Conservation (phyloP, 2,113 vertebrate genomes). For the Verasper variegatus region DNA sequence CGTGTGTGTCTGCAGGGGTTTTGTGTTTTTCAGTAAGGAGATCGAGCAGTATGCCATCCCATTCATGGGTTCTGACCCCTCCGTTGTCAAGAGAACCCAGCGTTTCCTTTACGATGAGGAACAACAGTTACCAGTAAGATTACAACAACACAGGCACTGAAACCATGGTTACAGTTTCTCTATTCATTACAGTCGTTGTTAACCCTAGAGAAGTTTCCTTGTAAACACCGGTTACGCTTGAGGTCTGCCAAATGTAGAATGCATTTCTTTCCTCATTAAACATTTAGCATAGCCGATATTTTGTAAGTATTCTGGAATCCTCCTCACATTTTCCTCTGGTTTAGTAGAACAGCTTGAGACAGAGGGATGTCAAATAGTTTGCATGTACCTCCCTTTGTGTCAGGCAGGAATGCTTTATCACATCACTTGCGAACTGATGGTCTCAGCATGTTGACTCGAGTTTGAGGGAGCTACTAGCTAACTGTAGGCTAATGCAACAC, state of each 20-base stretch:
- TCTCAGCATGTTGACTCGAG: too few relatives aligned
- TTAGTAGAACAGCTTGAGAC: too few relatives aligned
- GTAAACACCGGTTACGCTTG: background rate
- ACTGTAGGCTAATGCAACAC: too few relatives aligned
- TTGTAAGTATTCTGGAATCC: too few relatives aligned
- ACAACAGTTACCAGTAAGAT: slow-evolving; percentile 85
- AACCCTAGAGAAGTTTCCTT: background rate
- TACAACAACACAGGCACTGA: background rate
- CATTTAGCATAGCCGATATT: background rate
- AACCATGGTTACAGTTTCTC: background rate
- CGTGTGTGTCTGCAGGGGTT: slow-evolving; percentile 76
- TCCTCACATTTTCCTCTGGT: too few relatives aligned
- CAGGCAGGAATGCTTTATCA: too few relatives aligned
- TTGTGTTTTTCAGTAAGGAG: slow-evolving; percentile 85
- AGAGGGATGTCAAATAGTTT: too few relatives aligned
- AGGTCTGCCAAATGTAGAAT: background rate
- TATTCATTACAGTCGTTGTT: background rate
- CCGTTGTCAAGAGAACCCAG: slow-evolving; percentile 90
- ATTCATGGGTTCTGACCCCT: slow-evolving; percentile 87
- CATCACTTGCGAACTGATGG: too few relatives aligned
- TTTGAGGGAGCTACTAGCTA: too few relatives aligned
- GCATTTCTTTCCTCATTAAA: background rate
- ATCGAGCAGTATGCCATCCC: slow-evolving; percentile 84
- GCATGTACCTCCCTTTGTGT: too few relatives aligned
- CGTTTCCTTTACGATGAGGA: slow-evolving; percentile 84